Evolutionary conservation across 2,797 vertebrate species (phyloP).

Genomic region (Onychomys leucogaster): DNA sequence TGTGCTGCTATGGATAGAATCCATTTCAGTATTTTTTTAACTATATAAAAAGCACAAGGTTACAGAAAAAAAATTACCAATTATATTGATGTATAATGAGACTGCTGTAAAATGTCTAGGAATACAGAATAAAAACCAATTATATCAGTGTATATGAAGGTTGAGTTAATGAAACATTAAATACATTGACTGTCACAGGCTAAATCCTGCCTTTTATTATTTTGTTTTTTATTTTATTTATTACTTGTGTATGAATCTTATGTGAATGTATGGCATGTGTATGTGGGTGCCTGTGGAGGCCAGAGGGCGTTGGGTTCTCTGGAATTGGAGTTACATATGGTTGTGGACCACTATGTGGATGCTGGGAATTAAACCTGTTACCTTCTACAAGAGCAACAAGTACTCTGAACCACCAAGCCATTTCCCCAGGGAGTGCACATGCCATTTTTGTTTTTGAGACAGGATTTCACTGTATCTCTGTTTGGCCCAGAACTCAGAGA

Average conservation of each 20-base stretch:
- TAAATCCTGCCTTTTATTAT: neutral
- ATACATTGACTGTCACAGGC: neutral
- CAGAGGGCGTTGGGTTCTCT: neutral
- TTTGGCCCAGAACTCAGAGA: neutral
- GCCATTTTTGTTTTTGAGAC: neutral
- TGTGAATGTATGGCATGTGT: neutral
- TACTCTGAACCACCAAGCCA: neutral
- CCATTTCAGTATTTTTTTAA: neutral
- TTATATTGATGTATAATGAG: neutral
- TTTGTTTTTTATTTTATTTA: neutral
- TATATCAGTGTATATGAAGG: neutral
- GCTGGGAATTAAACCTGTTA: neutral
- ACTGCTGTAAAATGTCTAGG: neutral
- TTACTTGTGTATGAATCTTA: neutral
- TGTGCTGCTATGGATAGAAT: neutral
- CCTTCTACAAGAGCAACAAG: neutral
- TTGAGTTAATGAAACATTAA: slow-evolving; percentile 20
- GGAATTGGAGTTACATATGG: neutral
- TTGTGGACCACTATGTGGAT: neutral
- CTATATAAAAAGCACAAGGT: slow-evolving; percentile 8
- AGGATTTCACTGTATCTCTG: neutral
- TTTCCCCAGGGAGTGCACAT: neutral
- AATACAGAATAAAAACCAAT: neutral
- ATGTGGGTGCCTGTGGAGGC: neutral
- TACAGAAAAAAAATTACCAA: neutral